Evolutionary conservation across 2,888 invertebrate species (phyloP).

Genomic region (Dynastes hyllus): DNA sequence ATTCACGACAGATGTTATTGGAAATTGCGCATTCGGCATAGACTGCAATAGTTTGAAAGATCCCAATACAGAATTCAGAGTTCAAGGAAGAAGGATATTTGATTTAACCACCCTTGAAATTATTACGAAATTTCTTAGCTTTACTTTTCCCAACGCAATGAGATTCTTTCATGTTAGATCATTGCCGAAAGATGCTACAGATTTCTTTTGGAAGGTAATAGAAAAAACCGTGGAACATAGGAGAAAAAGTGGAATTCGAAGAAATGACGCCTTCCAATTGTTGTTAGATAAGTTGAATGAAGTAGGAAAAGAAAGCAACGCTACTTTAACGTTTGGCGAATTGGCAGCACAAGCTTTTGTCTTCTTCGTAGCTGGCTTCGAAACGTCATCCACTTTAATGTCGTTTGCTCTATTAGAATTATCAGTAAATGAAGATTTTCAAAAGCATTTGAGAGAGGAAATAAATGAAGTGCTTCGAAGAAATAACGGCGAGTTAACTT

Average conservation of each 20-base stretch:
- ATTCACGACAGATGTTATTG: conserved; percentile 76
- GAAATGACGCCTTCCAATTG: conserved; percentile 75
- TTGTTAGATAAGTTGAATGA: conserved; percentile 70
- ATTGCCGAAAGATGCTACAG: conserved; percentile 58
- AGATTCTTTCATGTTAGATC: conserved; percentile 57
- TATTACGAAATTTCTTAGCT: conserved; percentile 38
- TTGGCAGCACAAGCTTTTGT: conserved; percentile 71
- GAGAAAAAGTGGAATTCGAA: conserved; percentile 68
- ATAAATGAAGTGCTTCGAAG: conserved; percentile 62
- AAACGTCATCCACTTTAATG: conserved; percentile 72
- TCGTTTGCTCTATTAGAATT: conserved; percentile 71
- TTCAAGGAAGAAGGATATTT: conserved; percentile 56
- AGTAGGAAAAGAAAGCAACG: neutral
- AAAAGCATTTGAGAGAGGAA: conserved; percentile 66
- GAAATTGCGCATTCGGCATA: conserved; percentile 75
- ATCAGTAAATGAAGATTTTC: conserved; percentile 66
- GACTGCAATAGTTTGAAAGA: conserved; percentile 75
- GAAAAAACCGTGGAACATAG: conserved; percentile 70
- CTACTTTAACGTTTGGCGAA: conserved; percentile 55
- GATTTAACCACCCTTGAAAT: conserved; percentile 51
- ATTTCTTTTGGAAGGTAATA: conserved; percentile 71
- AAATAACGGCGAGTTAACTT: conserved; percentile 67
- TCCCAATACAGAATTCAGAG: conserved; percentile 72
- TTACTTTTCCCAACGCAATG: conserved; percentile 56
- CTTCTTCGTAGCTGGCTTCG: conserved; percentile 74